Evolutionary conservation across 2,113 vertebrate genomes (phyloP), one percentile per base, ranked within the genome.

Genomic region (Onychostoma macrolepis): DNA sequence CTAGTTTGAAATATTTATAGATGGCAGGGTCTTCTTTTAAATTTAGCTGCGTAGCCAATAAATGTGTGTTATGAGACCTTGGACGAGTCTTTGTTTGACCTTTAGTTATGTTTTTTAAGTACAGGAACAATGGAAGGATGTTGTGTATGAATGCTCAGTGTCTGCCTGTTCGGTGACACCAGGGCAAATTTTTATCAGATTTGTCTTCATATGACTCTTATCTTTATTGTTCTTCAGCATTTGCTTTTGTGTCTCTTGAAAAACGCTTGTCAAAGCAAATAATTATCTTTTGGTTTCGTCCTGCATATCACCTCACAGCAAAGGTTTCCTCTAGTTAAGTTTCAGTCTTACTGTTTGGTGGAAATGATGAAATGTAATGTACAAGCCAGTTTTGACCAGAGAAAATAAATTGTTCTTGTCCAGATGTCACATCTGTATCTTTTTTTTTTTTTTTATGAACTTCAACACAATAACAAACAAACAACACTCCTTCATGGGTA

Each of bases 91-190:
- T 26, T 58, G 33, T 75, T 69, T 87, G 43, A 86, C 86, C 80
- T 83, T 83, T 74, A 36, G n/a, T 21, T 78, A 1, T 43, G 50
- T 89, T 72, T 83, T 74, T 85, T 21, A n/a, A 84, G 56, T 28
- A 7, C 48, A 30, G 50, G 80, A 45, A 89, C 88, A 89, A 89
- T 87, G n/a, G 53, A 19, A 87, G 88, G 88, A 89, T 89, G 86
- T 79, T 80, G 77, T 53, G 33, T 21, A 79, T 69, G 43, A 45
- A 50, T 50, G 10, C 63, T 53, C 9, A n/a, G 41, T n/a, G 26
- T 53, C n/a, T 45, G 13, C 15, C 50, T 74, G 41, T 13, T 86
- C 26, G 7, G 71, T 77, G 69, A 79, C 74, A 67, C 63, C 33
- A 69, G 81, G 63, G 65, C 63, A 71, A 33, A 80, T 89, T 81